Evolutionary conservation across 2,888 invertebrate genomes (phyloP).

Genomic region (Rosalia funebris): DNA sequence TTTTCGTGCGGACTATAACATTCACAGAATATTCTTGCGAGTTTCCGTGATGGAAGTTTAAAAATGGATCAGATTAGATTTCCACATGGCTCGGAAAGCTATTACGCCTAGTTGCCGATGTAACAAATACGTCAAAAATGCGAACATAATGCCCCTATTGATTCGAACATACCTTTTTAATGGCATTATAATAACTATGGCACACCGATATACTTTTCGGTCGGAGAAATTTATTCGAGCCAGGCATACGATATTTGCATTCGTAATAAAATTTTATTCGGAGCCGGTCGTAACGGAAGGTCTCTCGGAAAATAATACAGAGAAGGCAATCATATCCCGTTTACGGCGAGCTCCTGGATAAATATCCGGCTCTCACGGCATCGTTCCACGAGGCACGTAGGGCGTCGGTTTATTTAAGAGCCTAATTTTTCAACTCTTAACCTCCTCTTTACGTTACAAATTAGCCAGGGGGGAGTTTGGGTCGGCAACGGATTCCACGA

Average conservation of each 20-base stretch:
- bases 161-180: conserved; percentile 32
- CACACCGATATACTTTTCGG: conserved; percentile 37
- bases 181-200: conserved; percentile 37
- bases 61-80: no score
- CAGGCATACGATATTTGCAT: conserved; percentile 48
- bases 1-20: no score
- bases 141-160: conserved; percentile 23
- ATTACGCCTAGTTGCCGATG: no score
- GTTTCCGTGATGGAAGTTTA: no score
- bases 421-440: conserved; percentile 37
- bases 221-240: conserved; percentile 41
- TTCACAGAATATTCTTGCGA: no score
- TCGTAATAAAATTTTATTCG: conserved; percentile 49
- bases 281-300: conserved; percentile 16
- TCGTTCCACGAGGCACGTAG: conserved; percentile 36
- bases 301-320: conserved; percentile 8
- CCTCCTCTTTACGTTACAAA: conserved; percentile 13
- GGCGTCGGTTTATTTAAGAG: conserved; percentile 39
- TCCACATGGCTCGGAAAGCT: no score
- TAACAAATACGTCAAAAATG: conserved; percentile 17
- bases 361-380: conserved; percentile 47
- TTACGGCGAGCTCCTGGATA: conserved; percentile 31
- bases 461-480: background rate
- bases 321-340: conserved; percentile 34
- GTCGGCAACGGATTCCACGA: no score